Evolutionary conservation across 2,113 vertebrate genomes (phyloP).

Genomic region (Mirounga angustirostris): DNA sequence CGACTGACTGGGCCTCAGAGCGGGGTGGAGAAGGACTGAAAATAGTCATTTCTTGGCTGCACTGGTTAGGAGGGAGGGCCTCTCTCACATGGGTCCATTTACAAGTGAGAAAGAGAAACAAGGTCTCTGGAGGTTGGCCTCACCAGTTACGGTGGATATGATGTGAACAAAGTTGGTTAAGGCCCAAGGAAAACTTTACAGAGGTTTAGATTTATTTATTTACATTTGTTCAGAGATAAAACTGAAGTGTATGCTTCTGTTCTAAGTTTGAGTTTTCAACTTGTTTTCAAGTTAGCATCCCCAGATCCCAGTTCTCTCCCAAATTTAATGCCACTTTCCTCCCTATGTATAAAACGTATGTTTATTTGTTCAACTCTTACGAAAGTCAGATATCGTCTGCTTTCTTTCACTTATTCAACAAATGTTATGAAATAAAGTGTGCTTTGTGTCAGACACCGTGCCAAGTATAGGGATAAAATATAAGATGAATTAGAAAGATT

Average conservation of each 20-base stretch:
- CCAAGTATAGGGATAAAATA: conserved; percentile 22
- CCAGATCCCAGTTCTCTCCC: neutral
- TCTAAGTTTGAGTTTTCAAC: conserved; percentile 10
- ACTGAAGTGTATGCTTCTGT: neutral
- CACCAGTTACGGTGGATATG: neutral
- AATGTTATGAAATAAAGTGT: neutral
- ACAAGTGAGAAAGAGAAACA: neutral
- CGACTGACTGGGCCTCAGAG: neutral
- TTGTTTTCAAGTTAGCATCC: neutral
- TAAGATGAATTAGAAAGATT: neutral
- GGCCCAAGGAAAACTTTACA: neutral
- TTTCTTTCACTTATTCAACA: neutral
- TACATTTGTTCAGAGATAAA: neutral
- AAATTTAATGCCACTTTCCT: neutral
- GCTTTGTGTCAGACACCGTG: neutral
- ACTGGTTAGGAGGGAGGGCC: neutral
- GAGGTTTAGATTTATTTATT: neutral
- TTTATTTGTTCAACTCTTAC: neutral
- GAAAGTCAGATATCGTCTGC: neutral
- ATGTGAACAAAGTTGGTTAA: neutral
- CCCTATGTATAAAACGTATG: neutral
- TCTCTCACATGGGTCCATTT: neutral
- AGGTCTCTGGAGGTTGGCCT: neutral
- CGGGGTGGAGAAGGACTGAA: neutral
- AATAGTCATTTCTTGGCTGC: conserved; percentile 66